These are phyloP conservation scores for Cottoperca gobio DNA, from an alignment of 2,797 vertebrate species.

Conservation along the genomic window DNA sequence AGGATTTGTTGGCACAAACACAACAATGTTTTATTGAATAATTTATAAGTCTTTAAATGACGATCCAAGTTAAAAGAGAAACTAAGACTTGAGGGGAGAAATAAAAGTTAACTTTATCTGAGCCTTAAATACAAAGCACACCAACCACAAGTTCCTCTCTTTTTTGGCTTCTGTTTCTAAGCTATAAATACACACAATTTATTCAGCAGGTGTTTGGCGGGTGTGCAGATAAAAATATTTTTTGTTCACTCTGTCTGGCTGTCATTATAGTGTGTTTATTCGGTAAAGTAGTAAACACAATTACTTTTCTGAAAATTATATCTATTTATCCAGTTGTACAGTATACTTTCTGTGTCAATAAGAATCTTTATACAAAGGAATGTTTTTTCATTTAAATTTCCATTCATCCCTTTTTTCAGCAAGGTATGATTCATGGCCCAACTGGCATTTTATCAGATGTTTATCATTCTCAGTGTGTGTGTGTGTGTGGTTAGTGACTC, in stretches of 20 bases:
- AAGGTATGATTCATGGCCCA: not conserved
- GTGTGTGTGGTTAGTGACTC: slow-evolving; percentile 34
- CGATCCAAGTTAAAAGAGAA: not conserved
- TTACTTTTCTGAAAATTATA: not conserved
- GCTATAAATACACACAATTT: slow-evolving; percentile 34
- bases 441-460: slow-evolving; percentile 27
- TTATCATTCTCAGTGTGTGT: slow-evolving; percentile 39
- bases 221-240: slow-evolving; percentile 10
- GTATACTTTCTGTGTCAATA: not conserved
- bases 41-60: not conserved
- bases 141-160: slow-evolving; percentile 38
- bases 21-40: not conserved
- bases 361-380: not conserved
- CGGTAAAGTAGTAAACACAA: too few relatives aligned
- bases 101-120: slow-evolving; percentile 7
- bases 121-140: slow-evolving; percentile 25
- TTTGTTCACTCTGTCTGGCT: slow-evolving; percentile 3
- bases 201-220: slow-evolving; percentile 27
- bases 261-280: not conserved
- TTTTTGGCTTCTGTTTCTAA: slow-evolving; percentile 19
- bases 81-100: not conserved
- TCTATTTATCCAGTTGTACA: not conserved
- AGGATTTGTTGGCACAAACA: not conserved
- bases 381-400: not conserved
- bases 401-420: not conserved